Base-by-base conservation (phyloP, 2,113 vertebrate genomes). In the Prochilodus magdalenae region DNA sequence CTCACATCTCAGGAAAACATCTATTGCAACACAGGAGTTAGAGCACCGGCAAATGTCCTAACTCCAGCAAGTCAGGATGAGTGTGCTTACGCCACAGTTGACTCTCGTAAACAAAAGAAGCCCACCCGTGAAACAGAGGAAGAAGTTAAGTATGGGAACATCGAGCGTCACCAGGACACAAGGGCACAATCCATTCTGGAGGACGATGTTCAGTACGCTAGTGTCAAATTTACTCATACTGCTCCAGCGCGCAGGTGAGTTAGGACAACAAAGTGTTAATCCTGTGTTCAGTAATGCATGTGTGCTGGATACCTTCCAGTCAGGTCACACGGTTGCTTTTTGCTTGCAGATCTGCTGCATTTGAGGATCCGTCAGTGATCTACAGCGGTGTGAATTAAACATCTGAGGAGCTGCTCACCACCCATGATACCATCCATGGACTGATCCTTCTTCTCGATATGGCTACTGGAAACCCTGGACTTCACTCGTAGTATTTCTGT, bases 321-420 rank as follows among this genome's bases (percentile, higher is more conserved):
- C n/a, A 22, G 26, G 3, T 66, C 27, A 18, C 63, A 40, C 5
- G 22, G 8, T 69, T 69, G 12, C 30, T 10, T 36, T 7, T 69
- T 36, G 7, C 65, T n/a, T 36, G 30, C 5, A 5, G 16, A 7
- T 11, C 15, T 69, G n/a, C n/a, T n/a, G n/a, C n/a, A n/a, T n/a
- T n/a, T n/a, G 65, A 40, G 30, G 65, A 40, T 40, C 2, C 20
- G 5, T 40, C 65, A 36, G 33, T 40, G 65, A 69, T 69, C 29
- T 69, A 69, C 30, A 40, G 65, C 65, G 40, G 65, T n/a, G 20
- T 69, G 30, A 40, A 69, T 0, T 69, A 36, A 69, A 66, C 63
- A 66, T 66, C 14, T 16, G 20, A 29, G 22, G 27, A 66, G 20
- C 29, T 18, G 15, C 14, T 30, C 29, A 33, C 16, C 6, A 30